Evolutionary conservation across 1,140 invertebrate genomes (phyloP).

Genomic region (Cherax quadricarinatus): DNA sequence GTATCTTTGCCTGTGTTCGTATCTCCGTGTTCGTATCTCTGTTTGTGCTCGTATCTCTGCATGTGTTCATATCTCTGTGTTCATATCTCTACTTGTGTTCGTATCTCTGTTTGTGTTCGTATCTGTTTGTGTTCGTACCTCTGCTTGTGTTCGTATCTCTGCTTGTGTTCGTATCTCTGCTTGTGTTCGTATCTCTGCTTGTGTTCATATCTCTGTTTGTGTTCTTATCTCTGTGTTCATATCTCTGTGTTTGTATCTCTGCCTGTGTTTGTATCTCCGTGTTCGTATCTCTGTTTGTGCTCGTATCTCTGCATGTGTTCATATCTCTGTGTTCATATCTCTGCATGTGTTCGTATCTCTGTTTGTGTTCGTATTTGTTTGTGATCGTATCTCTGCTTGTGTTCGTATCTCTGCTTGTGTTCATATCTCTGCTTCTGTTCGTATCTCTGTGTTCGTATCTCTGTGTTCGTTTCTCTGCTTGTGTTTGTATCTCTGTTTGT

Average conservation of each 20-base stretch:
- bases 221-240: background rate
- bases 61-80: background rate
- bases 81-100: too few species aligned
- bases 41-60: slow-evolving; percentile 1
- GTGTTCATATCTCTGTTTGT: background rate
- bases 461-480: background rate
- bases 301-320: background rate
- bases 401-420: background rate
- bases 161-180: background rate
- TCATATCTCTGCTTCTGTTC: background rate
- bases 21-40: background rate
- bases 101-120: background rate
- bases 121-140: too few species aligned
- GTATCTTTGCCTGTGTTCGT: background rate
- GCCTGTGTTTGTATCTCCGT: background rate
- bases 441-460: background rate
- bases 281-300: background rate
- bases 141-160: too few species aligned
- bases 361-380: background rate
- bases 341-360: too few species aligned
- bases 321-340: background rate
- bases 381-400: background rate
- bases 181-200: background rate
- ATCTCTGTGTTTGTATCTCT: too few species aligned
- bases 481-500: background rate